Conservation (phyloP, 2,888 invertebrate genomes). For the Coecobrya sp. region DNA sequence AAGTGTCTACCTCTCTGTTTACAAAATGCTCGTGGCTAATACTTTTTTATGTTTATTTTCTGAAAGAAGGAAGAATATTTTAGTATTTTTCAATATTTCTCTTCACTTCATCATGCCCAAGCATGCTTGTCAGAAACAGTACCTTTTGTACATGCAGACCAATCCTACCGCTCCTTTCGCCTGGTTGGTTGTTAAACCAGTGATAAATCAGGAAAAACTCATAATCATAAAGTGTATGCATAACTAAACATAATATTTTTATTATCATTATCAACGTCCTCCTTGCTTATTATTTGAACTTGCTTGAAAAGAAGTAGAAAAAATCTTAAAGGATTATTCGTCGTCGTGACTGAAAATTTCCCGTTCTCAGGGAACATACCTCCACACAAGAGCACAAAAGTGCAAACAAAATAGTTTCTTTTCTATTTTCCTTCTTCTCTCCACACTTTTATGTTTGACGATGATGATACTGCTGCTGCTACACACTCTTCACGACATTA, state of each 20-base stretch:
- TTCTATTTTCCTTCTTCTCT: conserved; percentile 11
- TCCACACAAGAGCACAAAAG: neutral
- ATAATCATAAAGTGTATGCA: conserved; percentile 2
- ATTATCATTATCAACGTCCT: neutral
- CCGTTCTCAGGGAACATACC: conserved; percentile 60
- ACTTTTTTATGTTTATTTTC: neutral
- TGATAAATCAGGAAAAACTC: conserved; percentile 23
- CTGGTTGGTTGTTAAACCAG: conserved; percentile 41
- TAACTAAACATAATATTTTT: conserved; percentile 3
- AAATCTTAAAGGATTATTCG: neutral
- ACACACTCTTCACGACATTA: conserved; percentile 3
- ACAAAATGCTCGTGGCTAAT: neutral
- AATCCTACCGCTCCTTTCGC: neutral
- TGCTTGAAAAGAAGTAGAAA: neutral
- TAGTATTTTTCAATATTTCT: conserved; percentile 42
- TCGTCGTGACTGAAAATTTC: conserved; percentile 67
- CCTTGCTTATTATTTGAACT: conserved; percentile 18
- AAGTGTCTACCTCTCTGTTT: neutral
- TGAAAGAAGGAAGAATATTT: conserved; percentile 40
- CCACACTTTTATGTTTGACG: neutral
- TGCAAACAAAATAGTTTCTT: conserved; percentile 21
- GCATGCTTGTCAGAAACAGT: conserved; percentile 27
- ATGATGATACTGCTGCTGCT: neutral
- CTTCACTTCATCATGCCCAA: neutral
- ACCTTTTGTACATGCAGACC: neutral